phyloP scores from a whole-genome alignment of 2,888 invertebrate genomes.

The Acutogordius australiensis region DNA sequence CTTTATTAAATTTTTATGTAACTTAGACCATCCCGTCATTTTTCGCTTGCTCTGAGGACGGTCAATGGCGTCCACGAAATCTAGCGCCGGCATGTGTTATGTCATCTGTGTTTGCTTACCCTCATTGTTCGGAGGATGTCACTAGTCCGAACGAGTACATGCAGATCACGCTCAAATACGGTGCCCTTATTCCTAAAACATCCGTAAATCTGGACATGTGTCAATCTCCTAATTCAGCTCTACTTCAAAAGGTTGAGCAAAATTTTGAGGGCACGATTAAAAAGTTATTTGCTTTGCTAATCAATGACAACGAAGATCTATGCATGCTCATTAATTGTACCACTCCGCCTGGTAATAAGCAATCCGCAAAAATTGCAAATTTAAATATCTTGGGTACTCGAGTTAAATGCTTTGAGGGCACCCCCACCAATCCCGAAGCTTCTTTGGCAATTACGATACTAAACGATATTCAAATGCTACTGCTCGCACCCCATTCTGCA shows the following conservation, averaged over 20 bases:
- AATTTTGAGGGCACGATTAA: neutral
- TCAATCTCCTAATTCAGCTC: too few relatives aligned
- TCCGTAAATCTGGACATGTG: neutral
- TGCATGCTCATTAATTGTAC: neutral
- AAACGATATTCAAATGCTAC: neutral
- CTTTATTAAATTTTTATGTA: neutral
- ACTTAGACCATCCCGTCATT: neutral
- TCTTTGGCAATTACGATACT: neutral
- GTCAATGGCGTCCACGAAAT: neutral
- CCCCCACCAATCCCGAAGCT: neutral
- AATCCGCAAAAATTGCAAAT: too few relatives aligned
- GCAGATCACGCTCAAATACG: neutral
- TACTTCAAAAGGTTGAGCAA: neutral
- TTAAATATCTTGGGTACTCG: too few relatives aligned
- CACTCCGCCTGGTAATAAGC: neutral
- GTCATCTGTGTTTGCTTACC: neutral
- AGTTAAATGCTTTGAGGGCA: neutral
- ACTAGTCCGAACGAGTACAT: neutral
- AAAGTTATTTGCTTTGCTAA: neutral
- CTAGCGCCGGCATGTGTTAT: neutral
- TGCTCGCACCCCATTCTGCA: neutral
- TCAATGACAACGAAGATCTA: slow-evolving; percentile 1
- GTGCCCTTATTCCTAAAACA: neutral
- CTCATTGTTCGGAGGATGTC: neutral
- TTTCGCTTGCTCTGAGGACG: neutral